A percentile compares a stretch with the other conserved stretches of the same genome.
Conservation (phyloP, 35 echinoderm and acorn worm genomes). For the Hemicentrotus pulcherrimus region DNA sequence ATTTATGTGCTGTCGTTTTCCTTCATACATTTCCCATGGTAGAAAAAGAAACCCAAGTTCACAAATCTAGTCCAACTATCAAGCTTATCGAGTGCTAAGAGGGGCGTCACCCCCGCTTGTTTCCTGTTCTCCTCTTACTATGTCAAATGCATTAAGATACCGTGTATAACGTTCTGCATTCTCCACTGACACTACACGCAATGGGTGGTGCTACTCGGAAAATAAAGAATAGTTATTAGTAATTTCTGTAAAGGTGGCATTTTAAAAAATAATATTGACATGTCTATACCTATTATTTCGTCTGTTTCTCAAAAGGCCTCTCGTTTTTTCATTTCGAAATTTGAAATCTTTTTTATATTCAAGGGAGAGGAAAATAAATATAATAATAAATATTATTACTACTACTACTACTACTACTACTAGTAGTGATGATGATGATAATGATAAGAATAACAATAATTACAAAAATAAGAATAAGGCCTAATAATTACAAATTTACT, state of each 20-base stretch:
- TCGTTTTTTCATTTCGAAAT: neutral
- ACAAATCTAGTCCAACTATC: neutral
- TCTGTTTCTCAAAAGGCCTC: neutral
- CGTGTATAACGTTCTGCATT: neutral
- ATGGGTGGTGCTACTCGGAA: neutral
- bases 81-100: neutral
- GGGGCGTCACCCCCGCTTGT: neutral
- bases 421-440: no score
- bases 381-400: no score
- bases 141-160: conserved; percentile 13
- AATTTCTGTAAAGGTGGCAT: neutral
- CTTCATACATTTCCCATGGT: neutral
- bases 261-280: neutral
- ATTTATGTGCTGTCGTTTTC: neutral
- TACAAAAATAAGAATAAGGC: no score
- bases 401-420: no score
- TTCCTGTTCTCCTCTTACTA: neutral
- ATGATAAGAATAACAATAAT: no score
- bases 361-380: neutral
- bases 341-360: neutral
- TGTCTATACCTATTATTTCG: neutral
- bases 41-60: neutral
- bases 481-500: no score
- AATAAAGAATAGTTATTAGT: neutral
- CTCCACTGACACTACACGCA: neutral